Evolutionary conservation across 1,140 invertebrate genomes (phyloP).

Genomic region (Prorops nasuta): DNA sequence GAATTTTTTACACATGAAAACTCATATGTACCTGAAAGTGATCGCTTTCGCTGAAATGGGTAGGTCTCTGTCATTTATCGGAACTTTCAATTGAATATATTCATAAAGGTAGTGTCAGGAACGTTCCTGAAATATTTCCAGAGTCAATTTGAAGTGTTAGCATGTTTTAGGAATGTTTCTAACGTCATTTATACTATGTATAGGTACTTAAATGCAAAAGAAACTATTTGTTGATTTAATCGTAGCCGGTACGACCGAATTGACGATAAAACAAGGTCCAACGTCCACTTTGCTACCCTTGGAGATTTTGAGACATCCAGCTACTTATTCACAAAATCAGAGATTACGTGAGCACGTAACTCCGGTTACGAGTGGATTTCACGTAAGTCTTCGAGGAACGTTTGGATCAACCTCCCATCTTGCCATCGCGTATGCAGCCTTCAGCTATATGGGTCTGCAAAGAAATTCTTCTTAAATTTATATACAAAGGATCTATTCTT

Average conservation of each 20-base stretch:
- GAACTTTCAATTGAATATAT: neutral
- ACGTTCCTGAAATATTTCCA: too few species aligned
- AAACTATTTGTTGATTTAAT: neutral
- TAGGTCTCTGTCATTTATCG: conserved; percentile 36
- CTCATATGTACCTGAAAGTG: conserved; percentile 69
- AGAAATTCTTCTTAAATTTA: too few species aligned
- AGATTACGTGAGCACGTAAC: conserved; percentile 63
- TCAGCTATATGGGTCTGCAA: conserved; percentile 69
- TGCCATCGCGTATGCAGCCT: conserved; percentile 72
- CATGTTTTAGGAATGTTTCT: too few species aligned
- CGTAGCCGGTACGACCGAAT: conserved; percentile 59
- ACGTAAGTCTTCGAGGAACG: conserved; percentile 66
- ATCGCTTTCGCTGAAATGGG: conserved; percentile 68
- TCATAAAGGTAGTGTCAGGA: neutral
- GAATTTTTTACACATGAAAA: conserved; percentile 67
- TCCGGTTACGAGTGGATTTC: conserved; percentile 66
- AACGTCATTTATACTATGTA: too few species aligned
- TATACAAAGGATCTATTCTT: too few species aligned
- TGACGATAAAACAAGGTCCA: conserved; percentile 66
- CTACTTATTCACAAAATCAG: conserved; percentile 52
- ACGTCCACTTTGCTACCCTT: conserved; percentile 65
- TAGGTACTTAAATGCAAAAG: too few species aligned
- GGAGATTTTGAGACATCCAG: conserved; percentile 60
- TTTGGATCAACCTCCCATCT: conserved; percentile 65
- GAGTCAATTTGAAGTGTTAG: too few species aligned